Conservation (phyloP, 2,113 vertebrate species). For the Mustela lutreola region DNA sequence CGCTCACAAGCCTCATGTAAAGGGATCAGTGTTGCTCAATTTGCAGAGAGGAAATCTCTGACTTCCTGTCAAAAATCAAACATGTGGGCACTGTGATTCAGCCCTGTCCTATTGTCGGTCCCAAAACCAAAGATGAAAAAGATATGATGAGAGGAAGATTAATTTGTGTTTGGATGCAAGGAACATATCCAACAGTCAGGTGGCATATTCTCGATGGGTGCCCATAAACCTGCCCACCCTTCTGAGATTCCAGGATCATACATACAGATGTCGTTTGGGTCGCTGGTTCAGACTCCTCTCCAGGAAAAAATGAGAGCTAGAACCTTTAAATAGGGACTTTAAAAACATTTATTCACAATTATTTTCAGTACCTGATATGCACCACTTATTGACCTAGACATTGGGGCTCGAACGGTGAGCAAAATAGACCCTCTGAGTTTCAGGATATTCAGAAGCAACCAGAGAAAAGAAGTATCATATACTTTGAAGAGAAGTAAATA, state of each 20-base stretch:
- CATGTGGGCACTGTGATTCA: neutral
- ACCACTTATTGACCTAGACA: constrained; percentile 50
- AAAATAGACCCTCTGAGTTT: constrained; percentile 41
- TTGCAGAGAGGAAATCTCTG: constrained; percentile 51
- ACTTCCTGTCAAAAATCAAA: constrained; percentile 25
- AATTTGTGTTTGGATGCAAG: neutral
- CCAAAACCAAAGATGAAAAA: neutral
- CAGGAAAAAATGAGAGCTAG: neutral
- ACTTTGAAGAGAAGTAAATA: constrained; percentile 9
- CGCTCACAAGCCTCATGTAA: neutral
- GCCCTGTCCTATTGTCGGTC: neutral
- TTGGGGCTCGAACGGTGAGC: neutral
- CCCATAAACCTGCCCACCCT: too few relatives aligned
- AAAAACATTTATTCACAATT: constrained; percentile 19
- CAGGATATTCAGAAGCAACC: neutral
- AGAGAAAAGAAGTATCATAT: neutral
- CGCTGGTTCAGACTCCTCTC: neutral
- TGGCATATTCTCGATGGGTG: neutral
- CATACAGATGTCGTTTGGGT: neutral
- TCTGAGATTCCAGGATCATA: neutral
- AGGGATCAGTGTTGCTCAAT: neutral
- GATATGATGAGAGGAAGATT: neutral
- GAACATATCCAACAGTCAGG: neutral
- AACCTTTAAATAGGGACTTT: neutral
- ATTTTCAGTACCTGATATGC: constrained; percentile 45